phyloP scores from a whole-genome alignment of 2,113 vertebrate genomes.

The Gymnocephalus cernua region DNA sequence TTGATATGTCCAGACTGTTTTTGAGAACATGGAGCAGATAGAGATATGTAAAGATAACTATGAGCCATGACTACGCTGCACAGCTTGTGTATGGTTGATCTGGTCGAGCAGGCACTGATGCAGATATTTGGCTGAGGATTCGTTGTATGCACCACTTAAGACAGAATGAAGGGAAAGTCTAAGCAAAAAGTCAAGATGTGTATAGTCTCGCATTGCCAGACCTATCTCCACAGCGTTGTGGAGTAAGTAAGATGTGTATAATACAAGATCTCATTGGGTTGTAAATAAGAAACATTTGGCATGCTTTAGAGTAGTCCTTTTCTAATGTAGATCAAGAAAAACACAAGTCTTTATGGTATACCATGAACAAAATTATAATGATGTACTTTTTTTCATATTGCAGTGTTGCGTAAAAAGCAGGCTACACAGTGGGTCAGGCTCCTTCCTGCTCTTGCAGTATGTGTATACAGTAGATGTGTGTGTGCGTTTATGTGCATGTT shows the following conservation, averaged over 20 bases:
- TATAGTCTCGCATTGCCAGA: constrained; percentile 1
- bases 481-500: constrained; percentile 41
- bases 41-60: constrained; percentile 66
- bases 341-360: constrained; percentile 57
- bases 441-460: constrained; percentile 58
- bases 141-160: constrained; percentile 55
- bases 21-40: constrained; percentile 50
- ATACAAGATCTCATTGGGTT: constrained; percentile 64
- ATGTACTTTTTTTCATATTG: constrained; percentile 53
- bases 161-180: constrained; percentile 45
- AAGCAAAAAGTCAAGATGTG: constrained; percentile 57
- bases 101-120: constrained; percentile 85
- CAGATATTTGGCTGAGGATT: constrained; percentile 82
- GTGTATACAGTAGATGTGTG: constrained; percentile 57
- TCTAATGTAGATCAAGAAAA: constrained; percentile 49
- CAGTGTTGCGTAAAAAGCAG: constrained; percentile 86
- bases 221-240: too few relatives aligned
- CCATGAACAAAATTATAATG: constrained; percentile 62
- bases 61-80: constrained; percentile 54
- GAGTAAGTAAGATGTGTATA: constrained; percentile 34
- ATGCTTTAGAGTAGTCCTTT: constrained; percentile 83
- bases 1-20: constrained; percentile 41
- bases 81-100: constrained; percentile 61
- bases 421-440: constrained; percentile 75
- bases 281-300: constrained; percentile 86